Conservation (phyloP, 2,113 vertebrate genomes). For the Syngnathoides biaculeatus region DNA sequence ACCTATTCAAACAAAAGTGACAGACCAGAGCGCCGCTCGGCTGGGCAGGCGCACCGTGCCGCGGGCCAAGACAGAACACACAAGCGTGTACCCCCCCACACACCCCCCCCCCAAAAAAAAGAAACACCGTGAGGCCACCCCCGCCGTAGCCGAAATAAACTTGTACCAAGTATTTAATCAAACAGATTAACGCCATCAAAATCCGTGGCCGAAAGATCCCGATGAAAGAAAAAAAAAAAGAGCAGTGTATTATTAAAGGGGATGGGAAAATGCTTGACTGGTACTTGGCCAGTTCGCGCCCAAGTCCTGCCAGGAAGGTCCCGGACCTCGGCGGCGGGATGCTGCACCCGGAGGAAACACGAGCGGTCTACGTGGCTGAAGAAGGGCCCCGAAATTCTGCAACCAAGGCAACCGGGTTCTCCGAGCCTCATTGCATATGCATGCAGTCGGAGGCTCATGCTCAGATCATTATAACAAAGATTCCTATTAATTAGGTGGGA, state of each 20-base stretch:
- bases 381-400: conserved; percentile 52
- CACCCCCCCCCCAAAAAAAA: conserved; percentile 8
- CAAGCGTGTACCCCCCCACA: too few relatives aligned
- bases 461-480: conserved; percentile 79
- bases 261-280: conserved; percentile 71
- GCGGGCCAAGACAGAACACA: conserved; percentile 50
- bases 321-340: conserved; percentile 64
- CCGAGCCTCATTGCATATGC: conserved; percentile 69
- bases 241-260: conserved; percentile 43
- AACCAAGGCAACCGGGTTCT: conserved; percentile 63
- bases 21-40: conserved; percentile 85
- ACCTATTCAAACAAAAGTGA: conserved; percentile 97
- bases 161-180: conserved; percentile 34
- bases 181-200: conserved; percentile 57
- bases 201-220: conserved; percentile 33
- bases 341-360: conserved; percentile 35
- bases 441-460: conserved; percentile 70
- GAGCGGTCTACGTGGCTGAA: conserved; percentile 46
- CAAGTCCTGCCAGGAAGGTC: conserved; percentile 76
- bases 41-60: conserved; percentile 73
- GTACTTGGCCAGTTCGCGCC: conserved; percentile 77
- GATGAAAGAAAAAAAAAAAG: conserved; percentile 29
- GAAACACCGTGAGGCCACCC: not conserved
- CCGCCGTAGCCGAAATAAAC: conserved; percentile 8
- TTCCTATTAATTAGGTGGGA: conserved; percentile 78